Evolutionary conservation across 1,140 invertebrate species (phyloP), one percentile per base, ranked within the genome.

Genomic region (Nephila pilipes): DNA sequence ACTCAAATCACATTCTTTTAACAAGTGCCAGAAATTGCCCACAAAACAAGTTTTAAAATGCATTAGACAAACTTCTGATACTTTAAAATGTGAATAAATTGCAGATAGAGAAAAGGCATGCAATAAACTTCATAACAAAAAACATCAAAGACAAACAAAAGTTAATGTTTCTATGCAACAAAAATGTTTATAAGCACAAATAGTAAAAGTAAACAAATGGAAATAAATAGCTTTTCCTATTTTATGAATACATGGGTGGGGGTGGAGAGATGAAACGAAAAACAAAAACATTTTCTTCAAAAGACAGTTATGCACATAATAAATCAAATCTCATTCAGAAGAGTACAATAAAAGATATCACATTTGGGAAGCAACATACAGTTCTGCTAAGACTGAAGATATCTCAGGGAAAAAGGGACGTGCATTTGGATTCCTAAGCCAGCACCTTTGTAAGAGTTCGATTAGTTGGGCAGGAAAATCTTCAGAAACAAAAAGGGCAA

Each of bases 381-480:
- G 20, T 63, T 91, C 89, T 10, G 60, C 32, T 63, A 91, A 83
- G 29, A 65, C 79, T 22, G 79, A 32, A 38, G 95, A 95, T 36
- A 96, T 94, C 29, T 96, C 95, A 75, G 96, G 95, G 94, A 97
- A 97, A 5, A 96, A 96, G 0, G 97, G 97, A 88, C 97, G 95
- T 81, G 97, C 97, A 25, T 97, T 95, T 3, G 97, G 97, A 89
- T 96, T 96, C n/a, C 96, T 96, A 65, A 96, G 96, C 96, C 97
- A 97, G 93, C 97, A 97, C 46, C 96, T 96, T 25, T 90, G 87
- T 54, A 95, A 94, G 90, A 97, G 95, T 63, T 96, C 96, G 57
- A 69, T 55, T 80, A 94, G 85, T 46, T 6, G 60, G 25, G 75
- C 83, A 54, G 93, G 93, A 32, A 85, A 20, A 65, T 65, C 83